Conservation (phyloP, 2,888 invertebrate species). For the Drosophila multiciliata region DNA sequence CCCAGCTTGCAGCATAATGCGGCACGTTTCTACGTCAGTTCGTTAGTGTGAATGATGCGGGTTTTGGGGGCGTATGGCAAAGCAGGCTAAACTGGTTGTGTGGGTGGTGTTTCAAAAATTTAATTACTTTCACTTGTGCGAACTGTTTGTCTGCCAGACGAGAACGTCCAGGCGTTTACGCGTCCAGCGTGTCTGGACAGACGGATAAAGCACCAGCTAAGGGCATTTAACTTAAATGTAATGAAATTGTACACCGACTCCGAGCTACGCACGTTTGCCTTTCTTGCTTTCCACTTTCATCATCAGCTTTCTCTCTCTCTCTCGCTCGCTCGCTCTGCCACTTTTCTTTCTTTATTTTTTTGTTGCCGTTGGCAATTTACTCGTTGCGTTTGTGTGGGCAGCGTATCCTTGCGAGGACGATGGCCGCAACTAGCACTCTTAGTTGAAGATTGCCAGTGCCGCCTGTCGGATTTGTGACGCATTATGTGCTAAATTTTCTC, state of each 20-base stretch:
- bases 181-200: slow-evolving; percentile 5
- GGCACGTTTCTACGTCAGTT: slow-evolving; percentile 64
- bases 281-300: slow-evolving; percentile 18
- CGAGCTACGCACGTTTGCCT: slow-evolving; percentile 56
- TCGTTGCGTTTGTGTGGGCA: slow-evolving; percentile 20
- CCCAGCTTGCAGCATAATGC: slow-evolving; percentile 15
- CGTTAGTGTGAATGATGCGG: slow-evolving; percentile 67
- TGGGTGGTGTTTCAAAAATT: slow-evolving; percentile 64
- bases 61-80: slow-evolving; percentile 11
- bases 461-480: slow-evolving; percentile 54
- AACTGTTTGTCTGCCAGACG: slow-evolving; percentile 65
- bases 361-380: slow-evolving; percentile 11
- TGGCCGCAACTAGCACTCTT: slow-evolving; percentile 8
- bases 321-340: not conserved
- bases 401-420: slow-evolving; percentile 12
- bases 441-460: slow-evolving; percentile 16
- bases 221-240: slow-evolving; percentile 76
- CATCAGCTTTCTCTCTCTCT: not conserved
- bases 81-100: not conserved
- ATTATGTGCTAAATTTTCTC: slow-evolving; percentile 63
- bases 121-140: slow-evolving; percentile 79
- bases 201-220: slow-evolving; percentile 54
- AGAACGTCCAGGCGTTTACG: slow-evolving; percentile 6
- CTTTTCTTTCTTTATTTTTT: slow-evolving; percentile 11
- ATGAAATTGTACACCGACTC: slow-evolving; percentile 64